Percentiles rank a stretch among this genome's conserved stretches.
Conservation (phyloP, 2,888 invertebrate species). For the Callyntrura guangdongensis region DNA sequence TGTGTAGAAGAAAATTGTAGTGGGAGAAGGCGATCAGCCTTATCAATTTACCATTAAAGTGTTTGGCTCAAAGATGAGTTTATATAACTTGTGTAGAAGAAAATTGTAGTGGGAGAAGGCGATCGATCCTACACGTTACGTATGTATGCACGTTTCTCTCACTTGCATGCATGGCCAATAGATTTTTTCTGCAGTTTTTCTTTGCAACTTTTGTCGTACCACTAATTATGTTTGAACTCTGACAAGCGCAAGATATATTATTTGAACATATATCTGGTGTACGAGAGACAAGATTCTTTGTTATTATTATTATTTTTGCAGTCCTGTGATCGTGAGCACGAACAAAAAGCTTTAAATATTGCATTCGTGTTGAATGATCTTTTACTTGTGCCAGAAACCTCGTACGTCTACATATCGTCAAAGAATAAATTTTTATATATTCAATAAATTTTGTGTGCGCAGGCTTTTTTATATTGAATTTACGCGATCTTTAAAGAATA, state of each 20-base stretch:
- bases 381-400: constrained; percentile 22
- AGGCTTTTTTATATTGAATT: constrained; percentile 43
- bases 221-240: constrained; percentile 69
- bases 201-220: constrained; percentile 53
- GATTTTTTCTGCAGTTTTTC: constrained; percentile 37
- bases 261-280: constrained; percentile 34
- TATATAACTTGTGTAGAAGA: not conserved
- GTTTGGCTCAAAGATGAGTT: constrained; percentile 9
- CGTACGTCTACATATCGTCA: not conserved
- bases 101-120: too few species aligned
- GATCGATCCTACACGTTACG: too few species aligned
- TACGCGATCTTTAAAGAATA: constrained; percentile 52
- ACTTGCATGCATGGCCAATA: constrained; percentile 3
- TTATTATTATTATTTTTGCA: constrained; percentile 31
- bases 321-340: constrained; percentile 48
- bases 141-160: not conserved
- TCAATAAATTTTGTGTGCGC: not conserved
- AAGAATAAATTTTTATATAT: too few species aligned
- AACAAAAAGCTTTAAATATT: constrained; percentile 22
- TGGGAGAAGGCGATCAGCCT: too few species aligned
- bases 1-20: too few species aligned
- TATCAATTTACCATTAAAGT: constrained; percentile 11
- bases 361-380: not conserved
- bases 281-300: not conserved
- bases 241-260: constrained; percentile 66